Percentiles rank a stretch among this genome's conserved stretches.
Conservation (phyloP, 2,888 invertebrate species). For the Punctoribates punctum region DNA sequence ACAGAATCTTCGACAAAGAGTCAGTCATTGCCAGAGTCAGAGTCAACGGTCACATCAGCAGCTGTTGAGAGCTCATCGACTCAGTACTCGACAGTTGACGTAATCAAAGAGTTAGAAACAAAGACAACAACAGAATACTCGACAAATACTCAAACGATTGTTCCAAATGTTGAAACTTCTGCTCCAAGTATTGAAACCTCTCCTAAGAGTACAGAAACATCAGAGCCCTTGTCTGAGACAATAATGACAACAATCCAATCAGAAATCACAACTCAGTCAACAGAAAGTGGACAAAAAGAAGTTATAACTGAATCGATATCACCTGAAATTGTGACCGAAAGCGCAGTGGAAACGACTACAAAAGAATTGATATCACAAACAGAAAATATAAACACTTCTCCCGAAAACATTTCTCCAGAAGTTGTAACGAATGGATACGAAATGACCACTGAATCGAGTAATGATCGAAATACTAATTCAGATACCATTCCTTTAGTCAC, state of each 20-base stretch:
- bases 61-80: background rate
- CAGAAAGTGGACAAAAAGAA: background rate
- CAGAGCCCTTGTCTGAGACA: background rate
- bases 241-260: too few species aligned
- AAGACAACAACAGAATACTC: background rate
- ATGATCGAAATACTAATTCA: too few species aligned
- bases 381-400: too few species aligned
- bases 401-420: background rate
- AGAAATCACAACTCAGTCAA: background rate
- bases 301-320: background rate
- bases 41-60: background rate
- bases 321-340: background rate
- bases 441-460: background rate
- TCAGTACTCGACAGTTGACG: background rate
- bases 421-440: background rate
- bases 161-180: background rate
- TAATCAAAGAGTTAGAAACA: background rate
- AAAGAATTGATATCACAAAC: background rate
- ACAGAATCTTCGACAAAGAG: background rate
- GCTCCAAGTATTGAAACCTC: constrained; percentile 7
- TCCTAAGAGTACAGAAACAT: background rate
- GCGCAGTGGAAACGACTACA: background rate
- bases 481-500: background rate
- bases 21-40: background rate
- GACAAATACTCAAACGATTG: constrained; percentile 5